phyloP scores from a whole-genome alignment of 2,888 invertebrate species.

The Heteropelma amictum region DNA sequence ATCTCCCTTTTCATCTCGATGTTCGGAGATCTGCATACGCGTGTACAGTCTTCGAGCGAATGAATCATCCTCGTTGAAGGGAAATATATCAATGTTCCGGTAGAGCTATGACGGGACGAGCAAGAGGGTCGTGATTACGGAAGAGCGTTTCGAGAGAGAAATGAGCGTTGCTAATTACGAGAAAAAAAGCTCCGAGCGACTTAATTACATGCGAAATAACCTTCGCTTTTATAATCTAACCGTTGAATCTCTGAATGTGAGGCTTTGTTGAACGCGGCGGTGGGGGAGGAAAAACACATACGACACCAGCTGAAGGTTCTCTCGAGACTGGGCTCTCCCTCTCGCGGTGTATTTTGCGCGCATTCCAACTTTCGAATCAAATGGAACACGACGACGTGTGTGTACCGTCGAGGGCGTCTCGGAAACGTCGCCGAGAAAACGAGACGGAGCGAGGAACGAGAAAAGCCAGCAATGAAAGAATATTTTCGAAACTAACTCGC shows the following conservation, averaged over 20 bases:
- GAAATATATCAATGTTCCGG: constrained; percentile 33
- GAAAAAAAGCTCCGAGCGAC: constrained; percentile 30
- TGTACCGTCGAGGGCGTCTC: constrained; percentile 23
- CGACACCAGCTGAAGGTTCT: constrained; percentile 68
- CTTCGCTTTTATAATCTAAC: constrained; percentile 64
- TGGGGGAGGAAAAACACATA: constrained; percentile 58
- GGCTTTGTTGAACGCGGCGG: constrained; percentile 67
- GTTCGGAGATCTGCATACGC: constrained; percentile 8
- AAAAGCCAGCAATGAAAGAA: not conserved
- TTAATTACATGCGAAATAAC: constrained; percentile 42
- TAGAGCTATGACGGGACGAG: not conserved
- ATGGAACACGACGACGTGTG: constrained; percentile 56
- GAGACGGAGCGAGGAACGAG: no score
- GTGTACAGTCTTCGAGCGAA: not conserved
- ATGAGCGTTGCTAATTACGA: not conserved
- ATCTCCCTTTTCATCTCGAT: constrained; percentile 21
- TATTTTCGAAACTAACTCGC: constrained; percentile 12
- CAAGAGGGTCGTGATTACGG: not conserved
- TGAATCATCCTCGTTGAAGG: constrained; percentile 35
- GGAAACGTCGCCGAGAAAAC: constrained; percentile 15
- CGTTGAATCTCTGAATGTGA: constrained; percentile 69
- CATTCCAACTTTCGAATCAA: constrained; percentile 67
- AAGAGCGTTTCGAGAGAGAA: not conserved
- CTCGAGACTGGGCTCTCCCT: constrained; percentile 17
- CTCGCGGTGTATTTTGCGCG: constrained; percentile 64